Conservation (phyloP, 1,140 invertebrate genomes). For the Trypoxylus dichotomus region DNA sequence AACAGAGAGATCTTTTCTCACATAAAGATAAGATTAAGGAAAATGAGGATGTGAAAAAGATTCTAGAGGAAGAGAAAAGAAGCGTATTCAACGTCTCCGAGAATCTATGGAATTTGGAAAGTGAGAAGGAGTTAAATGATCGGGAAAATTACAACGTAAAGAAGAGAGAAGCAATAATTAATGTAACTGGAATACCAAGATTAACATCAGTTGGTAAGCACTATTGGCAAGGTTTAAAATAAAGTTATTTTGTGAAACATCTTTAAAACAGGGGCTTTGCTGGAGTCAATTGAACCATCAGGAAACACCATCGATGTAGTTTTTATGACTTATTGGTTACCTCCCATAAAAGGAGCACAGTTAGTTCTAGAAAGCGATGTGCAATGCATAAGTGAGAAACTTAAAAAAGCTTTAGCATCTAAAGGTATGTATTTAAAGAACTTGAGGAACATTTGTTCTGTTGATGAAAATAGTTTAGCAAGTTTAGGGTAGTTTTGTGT, state of each 20-base stretch:
- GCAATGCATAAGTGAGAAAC: slow-evolving; percentile 55
- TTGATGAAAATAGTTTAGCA: too few species aligned
- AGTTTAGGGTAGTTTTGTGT: too few species aligned
- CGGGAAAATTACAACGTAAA: slow-evolving; percentile 45
- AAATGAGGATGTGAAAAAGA: slow-evolving; percentile 43
- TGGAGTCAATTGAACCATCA: slow-evolving; percentile 41
- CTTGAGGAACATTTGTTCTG: too few species aligned
- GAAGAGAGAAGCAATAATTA: slow-evolving; percentile 42
- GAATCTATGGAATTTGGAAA: slow-evolving; percentile 53
- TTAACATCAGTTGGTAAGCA: slow-evolving; percentile 52
- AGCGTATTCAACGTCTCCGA: slow-evolving; percentile 41
- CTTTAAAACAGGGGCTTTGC: slow-evolving; percentile 48
- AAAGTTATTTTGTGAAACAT: not conserved
- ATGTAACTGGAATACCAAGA: slow-evolving; percentile 40
- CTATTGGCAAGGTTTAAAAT: not conserved
- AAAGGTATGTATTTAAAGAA: slow-evolving; percentile 43
- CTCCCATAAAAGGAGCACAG: slow-evolving; percentile 52
- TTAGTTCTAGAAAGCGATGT: slow-evolving; percentile 55
- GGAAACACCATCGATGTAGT: slow-evolving; percentile 57
- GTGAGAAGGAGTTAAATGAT: slow-evolving; percentile 50
- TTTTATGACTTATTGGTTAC: slow-evolving; percentile 61
- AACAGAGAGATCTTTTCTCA: slow-evolving; percentile 49
- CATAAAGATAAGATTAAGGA: slow-evolving; percentile 47
- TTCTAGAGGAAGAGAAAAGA: slow-evolving; percentile 47
- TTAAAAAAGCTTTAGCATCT: slow-evolving; percentile 46